These are phyloP conservation scores for Chromoteleia sp. DNA, from an alignment of 2,888 invertebrate species.

Conservation along the genomic window DNA sequence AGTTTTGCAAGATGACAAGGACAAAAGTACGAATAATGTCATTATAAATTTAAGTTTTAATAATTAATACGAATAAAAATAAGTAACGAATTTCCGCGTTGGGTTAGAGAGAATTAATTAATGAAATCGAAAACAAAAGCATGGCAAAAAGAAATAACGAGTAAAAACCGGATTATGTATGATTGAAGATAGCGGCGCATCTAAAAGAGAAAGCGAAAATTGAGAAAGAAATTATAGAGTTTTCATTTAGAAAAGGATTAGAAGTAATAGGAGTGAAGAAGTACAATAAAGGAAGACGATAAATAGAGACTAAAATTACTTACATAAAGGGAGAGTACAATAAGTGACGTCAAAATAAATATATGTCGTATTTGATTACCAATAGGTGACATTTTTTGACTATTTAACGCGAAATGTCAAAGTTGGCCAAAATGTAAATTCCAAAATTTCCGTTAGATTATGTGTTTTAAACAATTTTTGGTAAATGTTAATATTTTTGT, in stretches of 20 bases:
- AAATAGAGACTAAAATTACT: not conserved
- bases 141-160: not conserved
- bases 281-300: constrained; percentile 6
- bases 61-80: constrained; percentile 16
- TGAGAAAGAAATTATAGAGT: constrained; percentile 28
- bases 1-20: constrained; percentile 21
- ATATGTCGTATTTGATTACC: too few relatives aligned
- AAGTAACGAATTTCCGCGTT: not conserved
- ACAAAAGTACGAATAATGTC: constrained; percentile 23
- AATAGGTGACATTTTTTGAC: too few relatives aligned
- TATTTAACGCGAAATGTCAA: too few relatives aligned
- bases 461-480: too few relatives aligned
- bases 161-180: constrained; percentile 19
- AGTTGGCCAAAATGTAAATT: too few relatives aligned
- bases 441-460: too few relatives aligned
- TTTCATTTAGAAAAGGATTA: constrained; percentile 10
- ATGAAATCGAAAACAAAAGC: constrained; percentile 12
- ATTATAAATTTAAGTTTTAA: constrained; percentile 14
- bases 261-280: constrained; percentile 20
- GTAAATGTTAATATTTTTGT: too few relatives aligned
- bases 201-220: constrained; percentile 27
- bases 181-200: constrained; percentile 10
- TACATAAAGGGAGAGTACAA: not conserved
- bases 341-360: too few relatives aligned
- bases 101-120: not conserved